Evolutionary conservation across 2,797 vertebrate species (phyloP), one percentile per base, ranked within the genome.

Genomic region (Hypotaenidia philippensis): DNA sequence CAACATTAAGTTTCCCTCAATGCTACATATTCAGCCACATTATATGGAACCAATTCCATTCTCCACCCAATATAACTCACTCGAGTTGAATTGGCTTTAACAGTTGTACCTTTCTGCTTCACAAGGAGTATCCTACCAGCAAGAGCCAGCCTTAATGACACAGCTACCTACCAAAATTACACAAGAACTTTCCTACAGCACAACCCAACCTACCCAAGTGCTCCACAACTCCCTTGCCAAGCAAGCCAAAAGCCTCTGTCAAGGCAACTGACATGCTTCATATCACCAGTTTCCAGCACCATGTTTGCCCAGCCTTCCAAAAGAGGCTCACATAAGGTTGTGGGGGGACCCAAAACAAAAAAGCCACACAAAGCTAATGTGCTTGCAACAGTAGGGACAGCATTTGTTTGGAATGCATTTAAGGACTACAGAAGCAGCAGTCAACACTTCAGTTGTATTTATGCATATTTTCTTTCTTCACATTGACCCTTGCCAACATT

Each of bases 401-500:
- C 63, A 80, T 71, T 96, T 94, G 65, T 81, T 76, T 82, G 86
- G 89, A 88, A 92, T 16, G 13, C 2, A 2, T 45, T 83, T 83
- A 76, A 94, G 55, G 49, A 55, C 79, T 97, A 84, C 93, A 91
- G 34, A 93, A 95, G 81, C 66, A 81, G 72, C 55, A 95, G 87
- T 95, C 90, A 96, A 92, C 64, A 90, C 85, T 94, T 92, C 53
- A 94, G 63, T 59, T 49, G 3, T 83, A 93, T 95, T 89, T 83
- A 85, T 75, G 66, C 53, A 53, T 89, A 95, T 91, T 63, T 87
- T 77, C 89, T 93, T 86, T 89, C 89, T 92, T 91, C 85, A 57
- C 49, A 50, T 18, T 92, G 83, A 94, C 90, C 69, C 89, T 59
- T 94, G 95, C 86, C 97, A 98, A 83, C 86, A 95, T 75, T 92